Evolutionary conservation across 2,113 vertebrate genomes (phyloP), one percentile per base, ranked within the genome.

Genomic region (Piprites chloris): DNA sequence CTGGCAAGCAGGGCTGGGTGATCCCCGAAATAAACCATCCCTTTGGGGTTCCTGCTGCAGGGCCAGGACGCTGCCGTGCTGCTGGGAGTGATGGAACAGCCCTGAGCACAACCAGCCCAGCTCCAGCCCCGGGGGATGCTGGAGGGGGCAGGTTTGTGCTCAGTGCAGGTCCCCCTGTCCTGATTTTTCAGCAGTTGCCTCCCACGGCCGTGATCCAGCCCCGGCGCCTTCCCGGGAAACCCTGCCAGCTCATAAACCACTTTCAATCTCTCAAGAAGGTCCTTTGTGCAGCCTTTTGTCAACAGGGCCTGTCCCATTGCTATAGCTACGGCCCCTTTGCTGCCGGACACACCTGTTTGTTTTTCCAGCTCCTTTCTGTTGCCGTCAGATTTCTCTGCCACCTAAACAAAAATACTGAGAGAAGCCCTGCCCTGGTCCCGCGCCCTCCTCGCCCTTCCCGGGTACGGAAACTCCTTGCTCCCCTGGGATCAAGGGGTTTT

Each of bases 361-460:
- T 97, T 97, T 97, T 96, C 96, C 96, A 97, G 89, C 87, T 95
- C 93, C 81, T 87, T 97, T 95, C 80, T 89, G 41, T 68, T 47
- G 91, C 69, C 4, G 0, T 85, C 89, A 26, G 81, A 85, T 87
- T 95, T 95, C 84, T 87, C 62, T 68, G 69, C 74, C 77, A 78
- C 89, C 87, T 49, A n/a, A 84, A 93, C 28, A 83, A 93, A 95
- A 96, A 33, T 5, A 5, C 68, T 4, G 80, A 85, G 87, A 37
- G 67, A 65, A 91, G 66, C 77, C 61, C 87, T 77, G 91, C 80
- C 77, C 86, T 49, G 35, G 14, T 67, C 66, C 65, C 62, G 84
- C 1, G 1, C 69, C 46, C 66, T 56, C 2, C 0, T 39, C 4
- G 0, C 80, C 77, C 63, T 78, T 63, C 72, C 63, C 12, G 1